phyloP scores from a whole-genome alignment of 2,113 vertebrate species.

The Eira barbara region DNA sequence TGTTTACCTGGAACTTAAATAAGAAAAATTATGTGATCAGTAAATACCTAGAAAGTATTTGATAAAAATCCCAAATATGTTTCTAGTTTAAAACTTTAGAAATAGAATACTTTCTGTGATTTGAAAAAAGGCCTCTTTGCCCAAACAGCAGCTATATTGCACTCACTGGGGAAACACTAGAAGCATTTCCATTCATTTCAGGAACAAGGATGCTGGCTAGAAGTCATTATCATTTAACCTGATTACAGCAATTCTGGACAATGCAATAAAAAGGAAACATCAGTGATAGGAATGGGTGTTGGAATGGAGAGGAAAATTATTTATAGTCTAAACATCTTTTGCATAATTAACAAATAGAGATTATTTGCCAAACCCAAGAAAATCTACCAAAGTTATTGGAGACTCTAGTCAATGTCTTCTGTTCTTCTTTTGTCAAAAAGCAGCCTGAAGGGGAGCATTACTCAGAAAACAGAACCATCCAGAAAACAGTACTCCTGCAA shows the following conservation, averaged over 20 bases:
- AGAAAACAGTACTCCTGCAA: neutral
- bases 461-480: neutral
- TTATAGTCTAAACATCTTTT: neutral
- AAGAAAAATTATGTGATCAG: neutral
- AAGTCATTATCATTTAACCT: neutral
- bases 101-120: neutral
- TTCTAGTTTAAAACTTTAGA: conserved; percentile 10
- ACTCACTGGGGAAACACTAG: neutral
- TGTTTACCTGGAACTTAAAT: neutral
- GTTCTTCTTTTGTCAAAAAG: neutral
- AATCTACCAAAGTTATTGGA: neutral
- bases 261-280: neutral
- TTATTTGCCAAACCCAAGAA: neutral
- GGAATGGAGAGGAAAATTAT: neutral
- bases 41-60: neutral
- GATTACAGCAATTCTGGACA: neutral
- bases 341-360: neutral
- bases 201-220: neutral
- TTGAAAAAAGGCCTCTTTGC: neutral
- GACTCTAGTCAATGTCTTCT: neutral
- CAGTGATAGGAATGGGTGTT: neutral
- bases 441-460: neutral
- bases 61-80: neutral
- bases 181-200: conserved; percentile 1
- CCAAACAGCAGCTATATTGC: neutral